These are phyloP conservation scores for Sabellastarte sp. DNA, from an alignment of 2,888 invertebrate genomes.

Conservation along the genomic window DNA sequence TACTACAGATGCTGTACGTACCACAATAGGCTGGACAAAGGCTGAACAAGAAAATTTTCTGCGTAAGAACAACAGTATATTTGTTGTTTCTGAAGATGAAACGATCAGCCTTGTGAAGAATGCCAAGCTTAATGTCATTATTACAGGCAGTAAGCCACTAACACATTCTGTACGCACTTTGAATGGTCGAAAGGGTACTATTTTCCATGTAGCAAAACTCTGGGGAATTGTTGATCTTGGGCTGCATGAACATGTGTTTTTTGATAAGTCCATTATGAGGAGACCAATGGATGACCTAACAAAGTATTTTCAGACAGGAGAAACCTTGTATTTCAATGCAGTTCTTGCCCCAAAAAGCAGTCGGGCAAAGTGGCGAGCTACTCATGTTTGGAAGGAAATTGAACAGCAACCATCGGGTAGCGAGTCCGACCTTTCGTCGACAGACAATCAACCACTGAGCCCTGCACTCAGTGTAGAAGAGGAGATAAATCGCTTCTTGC, in stretches of 20 bases:
- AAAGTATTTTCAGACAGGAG: constrained; percentile 54
- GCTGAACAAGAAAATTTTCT: constrained; percentile 55
- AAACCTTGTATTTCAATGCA: constrained; percentile 57
- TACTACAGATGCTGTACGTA: constrained; percentile 53
- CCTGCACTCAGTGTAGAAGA: constrained; percentile 53
- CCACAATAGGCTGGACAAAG: constrained; percentile 57
- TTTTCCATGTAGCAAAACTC: constrained; percentile 59
- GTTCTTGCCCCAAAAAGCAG: constrained; percentile 58
- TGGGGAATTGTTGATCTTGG: constrained; percentile 61
- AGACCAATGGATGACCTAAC: constrained; percentile 56
- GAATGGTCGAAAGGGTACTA: constrained; percentile 39
- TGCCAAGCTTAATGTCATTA: constrained; percentile 55
- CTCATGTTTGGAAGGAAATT: constrained; percentile 57
- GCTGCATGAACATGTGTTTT: constrained; percentile 60
- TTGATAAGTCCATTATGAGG: constrained; percentile 56
- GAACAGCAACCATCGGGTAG: constrained; percentile 51
- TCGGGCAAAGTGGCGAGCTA: constrained; percentile 58
- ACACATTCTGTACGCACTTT: not conserved
- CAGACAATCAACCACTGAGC: constrained; percentile 13
- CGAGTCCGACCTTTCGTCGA: constrained; percentile 24
- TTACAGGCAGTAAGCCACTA: constrained; percentile 46
- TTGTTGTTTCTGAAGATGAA: constrained; percentile 47
- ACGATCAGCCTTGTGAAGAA: constrained; percentile 53
- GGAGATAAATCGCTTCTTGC: constrained; percentile 44
- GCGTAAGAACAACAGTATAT: constrained; percentile 51